A percentile compares a stretch with the other conserved stretches of the same genome.
phyloP scores from a whole-genome alignment of 2,797 vertebrate genomes.

The Glyptemys insculpta region DNA sequence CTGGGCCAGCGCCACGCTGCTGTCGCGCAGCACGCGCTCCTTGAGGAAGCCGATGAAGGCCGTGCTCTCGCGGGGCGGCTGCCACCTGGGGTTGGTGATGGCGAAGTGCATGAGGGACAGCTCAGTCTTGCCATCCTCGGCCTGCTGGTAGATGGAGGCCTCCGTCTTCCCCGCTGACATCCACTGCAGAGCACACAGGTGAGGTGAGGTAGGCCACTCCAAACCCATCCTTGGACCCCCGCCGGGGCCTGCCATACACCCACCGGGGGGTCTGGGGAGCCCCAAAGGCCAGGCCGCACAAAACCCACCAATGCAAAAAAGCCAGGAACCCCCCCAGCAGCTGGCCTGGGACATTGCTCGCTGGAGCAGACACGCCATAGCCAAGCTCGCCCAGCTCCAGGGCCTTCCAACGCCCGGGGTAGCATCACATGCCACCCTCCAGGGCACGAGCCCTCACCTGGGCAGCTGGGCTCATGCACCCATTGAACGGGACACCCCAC shows the following conservation, averaged over 20 bases:
- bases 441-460: not conserved
- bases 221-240: not conserved
- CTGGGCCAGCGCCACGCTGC: conserved; percentile 81
- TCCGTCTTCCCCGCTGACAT: conserved; percentile 96
- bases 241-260: not conserved
- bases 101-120: conserved; percentile 99
- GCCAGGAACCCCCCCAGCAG: not conserved
- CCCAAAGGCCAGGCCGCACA: not conserved
- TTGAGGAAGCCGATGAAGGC: conserved; percentile 97
- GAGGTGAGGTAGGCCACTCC: not conserved
- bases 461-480: too few species aligned
- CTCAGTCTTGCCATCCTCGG: conserved; percentile 97
- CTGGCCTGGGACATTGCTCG: not conserved
- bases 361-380: accelerated
- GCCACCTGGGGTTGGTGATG: conserved; percentile 98
- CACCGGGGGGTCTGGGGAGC: not conserved
- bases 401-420: too few species aligned
- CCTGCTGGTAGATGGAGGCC: conserved; percentile 98
- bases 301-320: not conserved
- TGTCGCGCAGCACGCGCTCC: conserved; percentile 94
- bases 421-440: too few species aligned
- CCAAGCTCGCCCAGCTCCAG: not conserved
- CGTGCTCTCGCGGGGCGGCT: conserved; percentile 94
- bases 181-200: conserved; percentile 84
- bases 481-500: too few species aligned